Base-by-base conservation (phyloP, 2,888 invertebrate genomes). In the Sabatieria punctata region DNA sequence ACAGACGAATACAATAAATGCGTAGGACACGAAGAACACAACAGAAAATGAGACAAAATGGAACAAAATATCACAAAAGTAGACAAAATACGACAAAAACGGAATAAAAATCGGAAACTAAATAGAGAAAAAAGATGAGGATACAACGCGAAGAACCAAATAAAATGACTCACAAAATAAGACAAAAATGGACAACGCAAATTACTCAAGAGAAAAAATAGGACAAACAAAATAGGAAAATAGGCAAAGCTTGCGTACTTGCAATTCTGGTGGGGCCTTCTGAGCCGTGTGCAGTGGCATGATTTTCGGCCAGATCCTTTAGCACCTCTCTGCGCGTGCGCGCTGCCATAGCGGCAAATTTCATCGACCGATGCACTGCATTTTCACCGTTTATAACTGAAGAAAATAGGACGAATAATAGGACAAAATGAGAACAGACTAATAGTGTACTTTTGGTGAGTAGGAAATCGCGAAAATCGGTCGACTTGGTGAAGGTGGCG, bases 261-360 rank as follows among this genome's bases (percentile, higher is more conserved):
- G 62, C 59, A 24, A 62, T 58, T 45, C 60, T 52, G 41, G 60
- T 54, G 24, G 60, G 55, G 6, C 61, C 61, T 39, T 61, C 61
- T 43, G 62, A 61, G 25, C 80, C 75, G 3, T 81, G 79, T 42
- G 79, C 77, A 15, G 83, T 80, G 3, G 80, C 77, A 68, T 80
- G 80, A 69, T 85, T 86, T 53, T 77, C 76, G 25, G 85, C 81
- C 58, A 89, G 74, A 69, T 93, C 93, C 68, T 88, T 89, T 58
- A 93, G 74, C 69, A 89, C 89, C 71, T 91, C 91, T 65, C 88
- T 85, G 54, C 91, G 74, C 37, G 93, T 93, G 58, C 93, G 75
- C 11, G 85, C 85, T 13, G 91, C 89, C 89, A 93, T 91, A 41
- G 86, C 85, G 45, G 84, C 83, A 70, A 93, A 93, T 70, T 93